Evolutionary conservation across 2,113 vertebrate genomes (phyloP).

Genomic region (Actenoides lindsayi): DNA sequence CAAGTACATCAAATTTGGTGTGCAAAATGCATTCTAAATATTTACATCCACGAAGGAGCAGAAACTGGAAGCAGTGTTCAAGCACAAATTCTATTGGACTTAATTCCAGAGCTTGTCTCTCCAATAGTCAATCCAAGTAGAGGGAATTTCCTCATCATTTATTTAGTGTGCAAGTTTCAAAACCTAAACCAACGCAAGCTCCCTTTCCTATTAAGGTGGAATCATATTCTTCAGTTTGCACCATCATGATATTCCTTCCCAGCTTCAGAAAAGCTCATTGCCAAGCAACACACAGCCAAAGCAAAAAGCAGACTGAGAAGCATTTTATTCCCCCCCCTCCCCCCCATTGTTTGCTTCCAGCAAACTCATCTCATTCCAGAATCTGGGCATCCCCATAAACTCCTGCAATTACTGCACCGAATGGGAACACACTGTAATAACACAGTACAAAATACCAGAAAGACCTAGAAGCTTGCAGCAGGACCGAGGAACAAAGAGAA

Average conservation of each 20-base stretch:
- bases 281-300: background rate
- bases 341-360: background rate
- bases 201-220: background rate
- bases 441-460: background rate
- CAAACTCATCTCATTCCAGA: background rate
- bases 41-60: background rate
- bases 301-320: background rate
- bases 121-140: background rate
- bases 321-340: too few relatives aligned
- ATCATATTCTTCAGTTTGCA: rapidly evolving
- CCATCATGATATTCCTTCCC: background rate
- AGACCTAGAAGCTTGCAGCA: background rate
- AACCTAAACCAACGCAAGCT: rapidly evolving
- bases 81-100: background rate
- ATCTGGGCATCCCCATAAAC: background rate
- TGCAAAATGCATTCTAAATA: background rate
- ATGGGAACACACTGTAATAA: background rate
- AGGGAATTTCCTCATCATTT: background rate
- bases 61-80: background rate
- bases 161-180: background rate
- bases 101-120: background rate
- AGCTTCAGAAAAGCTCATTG: background rate
- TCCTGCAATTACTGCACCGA: background rate
- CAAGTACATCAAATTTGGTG: background rate
- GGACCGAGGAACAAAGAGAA: background rate